Percentiles rank a stretch among this genome's conserved stretches.
Evolutionary conservation across 2,888 invertebrate species (phyloP).

Genomic region (Lamellibrachia satsuma): DNA sequence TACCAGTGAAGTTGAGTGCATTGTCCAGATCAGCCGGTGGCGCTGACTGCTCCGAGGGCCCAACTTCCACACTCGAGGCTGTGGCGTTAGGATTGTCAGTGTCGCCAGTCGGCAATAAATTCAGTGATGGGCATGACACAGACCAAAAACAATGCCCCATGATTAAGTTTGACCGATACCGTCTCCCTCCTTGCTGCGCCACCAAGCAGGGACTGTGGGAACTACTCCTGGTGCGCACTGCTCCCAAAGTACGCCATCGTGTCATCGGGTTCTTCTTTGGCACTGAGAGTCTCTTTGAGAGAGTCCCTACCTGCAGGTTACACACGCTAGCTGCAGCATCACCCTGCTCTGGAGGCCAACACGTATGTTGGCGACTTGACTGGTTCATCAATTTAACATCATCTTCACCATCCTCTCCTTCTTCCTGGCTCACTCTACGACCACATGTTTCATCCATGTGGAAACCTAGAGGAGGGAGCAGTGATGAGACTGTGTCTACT

Average conservation of each 20-base stretch:
- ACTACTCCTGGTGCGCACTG: background rate
- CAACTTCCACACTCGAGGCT: background rate
- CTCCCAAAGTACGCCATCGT: background rate
- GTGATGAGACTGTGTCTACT: background rate
- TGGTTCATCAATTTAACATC: background rate
- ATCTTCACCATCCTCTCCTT: too few relatives aligned
- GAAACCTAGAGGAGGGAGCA: background rate
- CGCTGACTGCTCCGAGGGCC: background rate
- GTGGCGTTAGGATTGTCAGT: background rate
- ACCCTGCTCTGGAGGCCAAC: background rate
- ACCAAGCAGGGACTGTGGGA: background rate
- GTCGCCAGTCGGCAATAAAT: background rate
- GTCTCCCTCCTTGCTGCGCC: background rate
- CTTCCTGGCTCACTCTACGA: background rate
- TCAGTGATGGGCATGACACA: slow-evolving; percentile 10
- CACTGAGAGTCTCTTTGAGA: background rate
- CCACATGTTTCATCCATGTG: background rate
- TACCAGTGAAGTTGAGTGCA: background rate
- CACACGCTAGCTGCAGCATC: background rate
- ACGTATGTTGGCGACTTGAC: background rate
- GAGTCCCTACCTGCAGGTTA: background rate
- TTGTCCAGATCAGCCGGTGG: background rate
- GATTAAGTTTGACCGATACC: background rate
- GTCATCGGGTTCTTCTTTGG: background rate
- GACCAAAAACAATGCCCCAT: background rate